Conservation (phyloP, 2,113 vertebrate genomes). For the Cisticola juncidis region DNA sequence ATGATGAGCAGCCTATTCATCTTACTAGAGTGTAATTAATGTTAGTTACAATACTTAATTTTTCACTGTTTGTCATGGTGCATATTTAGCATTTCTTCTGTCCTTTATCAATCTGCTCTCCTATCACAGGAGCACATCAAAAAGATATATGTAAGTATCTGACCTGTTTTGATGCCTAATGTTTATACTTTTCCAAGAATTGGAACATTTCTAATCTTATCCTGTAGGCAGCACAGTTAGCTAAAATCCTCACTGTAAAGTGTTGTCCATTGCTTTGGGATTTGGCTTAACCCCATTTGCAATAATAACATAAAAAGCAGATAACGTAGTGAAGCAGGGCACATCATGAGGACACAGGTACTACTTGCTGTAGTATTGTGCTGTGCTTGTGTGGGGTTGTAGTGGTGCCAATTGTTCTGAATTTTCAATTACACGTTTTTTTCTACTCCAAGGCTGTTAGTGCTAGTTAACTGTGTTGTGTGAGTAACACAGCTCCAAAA, state of each 20-base stretch:
- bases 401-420: neutral
- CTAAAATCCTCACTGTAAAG: neutral
- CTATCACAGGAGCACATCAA: slow-evolving; percentile 70
- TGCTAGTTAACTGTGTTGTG: neutral
- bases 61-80: slow-evolving; percentile 85
- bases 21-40: slow-evolving; percentile 82
- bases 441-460: neutral
- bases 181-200: slow-evolving; percentile 47
- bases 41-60: slow-evolving; percentile 83
- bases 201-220: slow-evolving; percentile 6
- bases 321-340: neutral
- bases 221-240: neutral
- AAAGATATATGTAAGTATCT: slow-evolving; percentile 86
- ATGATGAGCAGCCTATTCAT: slow-evolving; percentile 89
- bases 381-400: neutral
- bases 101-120: slow-evolving; percentile 77
- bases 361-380: neutral
- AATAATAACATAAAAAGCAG: neutral
- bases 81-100: slow-evolving; percentile 80
- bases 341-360: neutral
- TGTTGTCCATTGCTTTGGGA: neutral
- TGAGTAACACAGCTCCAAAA: neutral
- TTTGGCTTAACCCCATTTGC: neutral
- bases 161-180: slow-evolving; percentile 34
- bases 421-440: neutral